These are phyloP conservation scores for Syngnathoides biaculeatus DNA, from an alignment of 2,113 vertebrate species.

Conservation along the genomic window DNA sequence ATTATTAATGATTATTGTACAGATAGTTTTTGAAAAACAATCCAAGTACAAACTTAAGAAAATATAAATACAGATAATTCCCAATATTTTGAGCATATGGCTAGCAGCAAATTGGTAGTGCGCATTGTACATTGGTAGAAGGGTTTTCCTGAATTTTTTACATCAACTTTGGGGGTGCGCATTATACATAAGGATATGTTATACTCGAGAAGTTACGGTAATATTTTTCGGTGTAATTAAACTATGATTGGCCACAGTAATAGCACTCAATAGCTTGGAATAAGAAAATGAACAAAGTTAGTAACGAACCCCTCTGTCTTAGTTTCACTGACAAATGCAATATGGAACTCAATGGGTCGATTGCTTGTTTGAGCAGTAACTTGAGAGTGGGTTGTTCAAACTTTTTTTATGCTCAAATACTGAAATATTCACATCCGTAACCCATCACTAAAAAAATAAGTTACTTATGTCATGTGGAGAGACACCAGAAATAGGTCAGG, in stretches of 20 bases:
- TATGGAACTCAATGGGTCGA: neutral
- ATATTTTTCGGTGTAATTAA: no score
- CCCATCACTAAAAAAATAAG: slow-evolving; percentile 8
- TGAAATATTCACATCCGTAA: slow-evolving; percentile 42
- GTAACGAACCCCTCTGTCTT: neutral
- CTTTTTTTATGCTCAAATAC: slow-evolving; percentile 16
- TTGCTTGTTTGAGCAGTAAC: neutral
- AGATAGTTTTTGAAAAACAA: no score
- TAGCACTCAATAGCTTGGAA: neutral
- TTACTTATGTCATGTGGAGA: slow-evolving; percentile 36
- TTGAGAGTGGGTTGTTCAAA: slow-evolving; percentile 4
- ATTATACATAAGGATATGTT: no score
- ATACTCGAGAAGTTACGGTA: no score
- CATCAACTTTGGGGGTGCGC: no score
- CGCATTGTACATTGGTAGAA: no score
- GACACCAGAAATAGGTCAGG: slow-evolving; percentile 45
- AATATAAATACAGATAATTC: no score
- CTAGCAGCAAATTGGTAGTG: no score
- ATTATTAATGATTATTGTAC: no score
- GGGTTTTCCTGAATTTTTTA: no score
- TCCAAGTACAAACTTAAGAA: no score
- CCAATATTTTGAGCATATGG: no score
- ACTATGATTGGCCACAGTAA: neutral
- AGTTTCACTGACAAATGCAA: neutral
- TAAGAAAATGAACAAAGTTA: neutral